Evolutionary conservation across 2,888 invertebrate species (phyloP), one percentile per base, ranked within the genome.

Genomic region (Cancer borealis): DNA sequence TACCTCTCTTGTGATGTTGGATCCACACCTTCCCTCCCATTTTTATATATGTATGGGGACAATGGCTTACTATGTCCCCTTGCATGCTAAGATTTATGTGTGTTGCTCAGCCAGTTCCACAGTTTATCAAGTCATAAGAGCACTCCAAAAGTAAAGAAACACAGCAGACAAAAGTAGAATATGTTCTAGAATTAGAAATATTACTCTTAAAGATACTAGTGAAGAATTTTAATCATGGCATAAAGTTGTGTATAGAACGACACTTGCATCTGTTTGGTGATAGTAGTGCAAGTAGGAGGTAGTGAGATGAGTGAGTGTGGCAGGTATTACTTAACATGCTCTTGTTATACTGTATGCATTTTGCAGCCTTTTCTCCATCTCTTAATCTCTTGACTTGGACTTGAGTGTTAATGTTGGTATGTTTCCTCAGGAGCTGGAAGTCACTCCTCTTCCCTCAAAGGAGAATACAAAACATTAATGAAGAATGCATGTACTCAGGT

Each of bases 401-500:
- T 66, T 66, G 21, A 91, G 91, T 49, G 30, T 60, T 66, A 66
- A 91, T 91, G n/a, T 6, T 49, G 26, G 2, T 45, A 30, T 46
- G 92, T 92, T 21, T 54, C 84, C 89, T 26, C 92, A 95, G 95
- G 95, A 87, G 95, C 95, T 47, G 95, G 95, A 90, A 94, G 94
- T 89, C 95, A 95, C 92, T 95, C 95, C 60, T 92, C 92, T 46
- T 95, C 95, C 60, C 92, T 94, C 30, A 92, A 95, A 90, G 93
- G 93, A 66, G 93, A 95, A 79, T 95, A 95, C 79, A 95, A 95
- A 91, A 93, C 49, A 39, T 95, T 95, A 88, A 95, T 95, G 95
- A 95, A 93, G 90, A 87, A 94, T 87, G 95, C 95, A 90, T 95
- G 95, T 87, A 92, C 49, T 73, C 92, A 95, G 95, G 95, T 94